Conservation (phyloP, 2,797 vertebrate genomes). For the Glyptemys insculpta region DNA sequence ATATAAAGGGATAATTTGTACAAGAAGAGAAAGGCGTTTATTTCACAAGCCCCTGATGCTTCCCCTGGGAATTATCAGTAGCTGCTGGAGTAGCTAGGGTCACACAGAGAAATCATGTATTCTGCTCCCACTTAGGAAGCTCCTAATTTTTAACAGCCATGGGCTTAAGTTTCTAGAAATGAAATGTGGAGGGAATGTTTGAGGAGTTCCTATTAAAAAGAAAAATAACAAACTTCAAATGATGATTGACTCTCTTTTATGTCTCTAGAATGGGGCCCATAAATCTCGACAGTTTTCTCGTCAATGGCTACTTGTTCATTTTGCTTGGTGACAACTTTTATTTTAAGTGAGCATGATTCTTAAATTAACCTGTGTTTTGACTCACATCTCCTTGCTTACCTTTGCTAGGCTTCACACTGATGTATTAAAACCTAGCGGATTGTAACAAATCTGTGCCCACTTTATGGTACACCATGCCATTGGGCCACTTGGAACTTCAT, state of each 20-base stretch:
- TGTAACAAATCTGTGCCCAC: constrained; percentile 24
- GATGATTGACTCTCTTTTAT: constrained; percentile 75
- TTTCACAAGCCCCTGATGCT: constrained; percentile 75
- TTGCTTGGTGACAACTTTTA: constrained; percentile 73
- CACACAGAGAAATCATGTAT: constrained; percentile 68
- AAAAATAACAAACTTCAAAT: constrained; percentile 72
- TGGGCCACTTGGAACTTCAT: not conserved
- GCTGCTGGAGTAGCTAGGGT: constrained; percentile 71
- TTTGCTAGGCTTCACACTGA: constrained; percentile 52
- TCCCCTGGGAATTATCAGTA: constrained; percentile 77
- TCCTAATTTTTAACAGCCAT: constrained; percentile 75
- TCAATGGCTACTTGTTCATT: constrained; percentile 77
- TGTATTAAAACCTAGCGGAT: constrained; percentile 35
- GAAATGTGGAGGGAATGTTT: constrained; percentile 68
- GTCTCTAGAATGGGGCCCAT: constrained; percentile 63
- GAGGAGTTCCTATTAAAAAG: constrained; percentile 75
- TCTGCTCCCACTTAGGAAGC: constrained; percentile 76
- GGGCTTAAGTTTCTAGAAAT: constrained; percentile 60
- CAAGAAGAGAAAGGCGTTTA: constrained; percentile 76
- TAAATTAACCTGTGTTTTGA: constrained; percentile 73
- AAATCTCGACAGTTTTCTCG: constrained; percentile 74
- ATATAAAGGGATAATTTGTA: constrained; percentile 80
- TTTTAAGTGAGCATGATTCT: constrained; percentile 64
- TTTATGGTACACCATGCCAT: not conserved
- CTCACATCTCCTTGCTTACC: constrained; percentile 62